A percentile compares a stretch with the other conserved stretches of the same genome.
Evolutionary conservation across 2,113 vertebrate species (phyloP).

Genomic region (Eulemur rufifrons): DNA sequence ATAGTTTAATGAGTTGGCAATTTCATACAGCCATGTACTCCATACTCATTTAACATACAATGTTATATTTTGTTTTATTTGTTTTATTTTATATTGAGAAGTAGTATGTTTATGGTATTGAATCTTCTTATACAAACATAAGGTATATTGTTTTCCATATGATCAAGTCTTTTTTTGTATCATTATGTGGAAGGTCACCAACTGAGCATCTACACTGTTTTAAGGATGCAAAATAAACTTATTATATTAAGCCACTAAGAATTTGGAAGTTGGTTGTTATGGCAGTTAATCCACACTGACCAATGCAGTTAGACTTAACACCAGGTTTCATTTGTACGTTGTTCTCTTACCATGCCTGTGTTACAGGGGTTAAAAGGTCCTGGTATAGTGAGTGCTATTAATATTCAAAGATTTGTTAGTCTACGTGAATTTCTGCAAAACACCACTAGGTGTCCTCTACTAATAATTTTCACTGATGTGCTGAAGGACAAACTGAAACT

Average conservation of each 20-base stretch:
- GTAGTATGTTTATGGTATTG: neutral
- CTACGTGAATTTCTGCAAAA: conserved; percentile 15
- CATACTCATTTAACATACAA: neutral
- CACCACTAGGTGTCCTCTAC: conserved; percentile 65
- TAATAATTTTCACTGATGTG: neutral
- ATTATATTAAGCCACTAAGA: neutral
- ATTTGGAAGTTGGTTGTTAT: neutral
- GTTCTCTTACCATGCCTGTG: neutral
- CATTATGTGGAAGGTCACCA: neutral
- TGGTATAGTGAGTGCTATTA: neutral
- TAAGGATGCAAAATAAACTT: neutral
- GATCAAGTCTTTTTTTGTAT: neutral
- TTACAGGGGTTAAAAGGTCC: neutral
- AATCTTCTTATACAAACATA: neutral
- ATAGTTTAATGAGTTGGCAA: neutral
- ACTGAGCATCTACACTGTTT: neutral
- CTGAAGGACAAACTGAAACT: neutral
- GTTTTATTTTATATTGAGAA: neutral
- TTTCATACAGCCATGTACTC: neutral
- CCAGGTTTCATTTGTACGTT: neutral
- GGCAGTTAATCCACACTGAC: neutral
- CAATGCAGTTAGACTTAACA: neutral
- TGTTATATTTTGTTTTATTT: neutral
- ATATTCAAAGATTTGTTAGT: neutral
- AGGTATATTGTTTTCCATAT: neutral